These are phyloP conservation scores for Vulpes vulpes DNA, from an alignment of 2,113 vertebrate species.

Conservation along the genomic window DNA sequence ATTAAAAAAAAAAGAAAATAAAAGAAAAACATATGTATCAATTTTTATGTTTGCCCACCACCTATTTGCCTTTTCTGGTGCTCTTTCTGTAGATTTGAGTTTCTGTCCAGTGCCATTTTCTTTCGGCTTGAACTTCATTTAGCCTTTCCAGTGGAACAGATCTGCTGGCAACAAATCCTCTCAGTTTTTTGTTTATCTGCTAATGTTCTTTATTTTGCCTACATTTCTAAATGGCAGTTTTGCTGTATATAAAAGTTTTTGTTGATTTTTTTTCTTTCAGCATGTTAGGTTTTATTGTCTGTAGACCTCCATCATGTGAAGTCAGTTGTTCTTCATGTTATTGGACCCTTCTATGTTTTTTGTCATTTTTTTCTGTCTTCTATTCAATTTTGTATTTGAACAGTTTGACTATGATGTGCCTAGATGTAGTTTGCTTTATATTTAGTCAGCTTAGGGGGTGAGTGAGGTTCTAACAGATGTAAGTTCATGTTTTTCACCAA, in stretches of 20 bases:
- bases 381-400: background rate
- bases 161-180: background rate
- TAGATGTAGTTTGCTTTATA: background rate
- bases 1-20: background rate
- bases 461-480: background rate
- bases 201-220: background rate
- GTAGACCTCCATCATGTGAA: background rate
- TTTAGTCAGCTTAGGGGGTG: background rate
- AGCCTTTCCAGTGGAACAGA: background rate
- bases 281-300: background rate
- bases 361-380: background rate
- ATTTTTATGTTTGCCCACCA: background rate
- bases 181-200: slow-evolving; percentile 17
- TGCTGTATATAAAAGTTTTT: background rate
- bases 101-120: background rate
- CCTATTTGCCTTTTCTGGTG: background rate
- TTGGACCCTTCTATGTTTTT: background rate
- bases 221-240: slow-evolving; percentile 14
- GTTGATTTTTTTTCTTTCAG: background rate
- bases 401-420: background rate
- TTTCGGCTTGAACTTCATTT: background rate
- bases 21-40: background rate
- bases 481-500: background rate
- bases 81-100: background rate
- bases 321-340: background rate